These are phyloP conservation scores for Pseudachorutes palmiensis DNA, from an alignment of 1,140 invertebrate species.

Conservation along the genomic window DNA sequence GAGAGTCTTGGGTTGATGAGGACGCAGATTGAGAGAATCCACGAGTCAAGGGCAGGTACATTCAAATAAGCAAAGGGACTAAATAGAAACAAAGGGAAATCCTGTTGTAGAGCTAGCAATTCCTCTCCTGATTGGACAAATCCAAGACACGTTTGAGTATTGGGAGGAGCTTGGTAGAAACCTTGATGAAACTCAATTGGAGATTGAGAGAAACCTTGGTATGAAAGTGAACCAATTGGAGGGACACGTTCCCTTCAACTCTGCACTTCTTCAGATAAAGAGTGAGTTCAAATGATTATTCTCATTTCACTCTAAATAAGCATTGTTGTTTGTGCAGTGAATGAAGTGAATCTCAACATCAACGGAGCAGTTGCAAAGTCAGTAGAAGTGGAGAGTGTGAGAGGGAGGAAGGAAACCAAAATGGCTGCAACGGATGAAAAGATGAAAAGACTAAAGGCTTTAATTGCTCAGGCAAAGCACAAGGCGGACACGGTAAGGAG, in stretches of 20 bases:
- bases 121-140: too few species aligned
- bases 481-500: slow-evolving; percentile 36
- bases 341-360: background rate
- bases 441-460: slow-evolving; percentile 36
- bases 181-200: background rate
- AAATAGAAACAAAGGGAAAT: too few species aligned
- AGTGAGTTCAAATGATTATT: background rate
- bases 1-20: slow-evolving; percentile 21
- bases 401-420: background rate
- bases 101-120: too few species aligned
- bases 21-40: slow-evolving; percentile 11
- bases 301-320: background rate
- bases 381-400: background rate
- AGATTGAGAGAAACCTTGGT: too few species aligned
- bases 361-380: background rate
- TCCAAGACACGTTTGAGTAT: too few species aligned
- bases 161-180: too few species aligned
- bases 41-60: background rate
- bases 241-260: background rate
- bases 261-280: background rate
- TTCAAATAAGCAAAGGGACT: background rate
- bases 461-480: slow-evolving; percentile 31
- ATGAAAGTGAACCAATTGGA: background rate
- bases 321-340: background rate
- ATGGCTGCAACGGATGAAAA: slow-evolving; percentile 23